Evolutionary conservation across 1,140 invertebrate species (phyloP), one percentile per base, ranked within the genome.

Genomic region (Eulimnadia texana): DNA sequence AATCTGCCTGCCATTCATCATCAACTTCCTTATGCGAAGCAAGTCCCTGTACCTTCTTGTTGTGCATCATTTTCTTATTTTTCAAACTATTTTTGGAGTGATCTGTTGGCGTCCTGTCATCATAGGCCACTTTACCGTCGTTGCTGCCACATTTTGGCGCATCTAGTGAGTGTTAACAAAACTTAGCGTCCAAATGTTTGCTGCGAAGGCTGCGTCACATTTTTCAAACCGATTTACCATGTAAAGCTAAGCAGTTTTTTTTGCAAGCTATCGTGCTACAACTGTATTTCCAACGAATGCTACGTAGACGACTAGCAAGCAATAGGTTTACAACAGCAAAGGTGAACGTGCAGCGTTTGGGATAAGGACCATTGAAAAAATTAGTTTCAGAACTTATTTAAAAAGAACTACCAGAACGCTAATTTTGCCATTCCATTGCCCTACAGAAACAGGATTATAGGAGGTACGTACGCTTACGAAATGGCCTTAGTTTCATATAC

Each of bases 401-500:
- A n/a, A n/a, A n/a, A n/a, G n/a, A n/a, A n/a, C n/a, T n/a, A n/a
- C n/a, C n/a, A n/a, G n/a, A n/a, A 16, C 33, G 6, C 16, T 42
- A 42, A 42, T 42, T 42, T 42, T 42, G 6, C 16, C 16, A 9
- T 42, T 6, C 6, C 6, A 42, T 42, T 42, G 6, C 6, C 6
- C 16, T 42, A 6, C 33, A 16, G 33, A 6, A 42, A 42, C 33
- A 42, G 6, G 6, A 16, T 42, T 16, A 42, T 9, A 25, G 23
- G 24, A 6, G 11, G 10, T 61, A 61, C 60, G 53, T 61, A 61
- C 60, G 53, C 60, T 61, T 61, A 51, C 53, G 53, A 51, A 61
- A 61, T 29, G 60, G 60, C 60, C 60, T 61, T 28, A 61, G 60
- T 61, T 61, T 61, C 60, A 61, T 61, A 51, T 61, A 61, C 52